Evolutionary conservation across 2,888 invertebrate genomes (phyloP), one percentile per base, ranked within the genome.

Genomic region (Cryptophagus acutangulus): DNA sequence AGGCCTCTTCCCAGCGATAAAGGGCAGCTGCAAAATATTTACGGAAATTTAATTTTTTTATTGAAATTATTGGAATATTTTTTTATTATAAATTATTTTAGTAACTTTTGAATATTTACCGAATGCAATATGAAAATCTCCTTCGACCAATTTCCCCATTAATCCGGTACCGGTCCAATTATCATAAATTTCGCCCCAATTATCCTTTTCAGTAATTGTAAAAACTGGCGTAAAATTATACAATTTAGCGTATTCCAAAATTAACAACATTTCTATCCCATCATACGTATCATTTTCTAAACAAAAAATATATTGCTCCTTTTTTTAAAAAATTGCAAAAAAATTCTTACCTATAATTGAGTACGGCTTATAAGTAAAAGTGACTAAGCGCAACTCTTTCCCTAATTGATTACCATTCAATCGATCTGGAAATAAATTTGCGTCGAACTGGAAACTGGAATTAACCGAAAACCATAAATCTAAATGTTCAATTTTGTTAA

Each of bases 161-260:
- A 81, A 69, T 13, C 81, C 82, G 43, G 74, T 71, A 6, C 81
- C 81, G 1, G 80, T 76, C 52, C 72, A 69, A 54, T 83, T 82
- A 8, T 77, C 72, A 53, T 71, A 79, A 25, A 81, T 71, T 46
- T 75, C 74, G 3, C 83, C 82, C 82, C 82, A 82, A 59, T 77
- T 72, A 9, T 74, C 63, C 20, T 66, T 70, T 36, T 79, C 76
- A 48, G 79, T 80, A 53, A 59, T 38, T 5, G 58, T 45, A 15
- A 71, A 62, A 36, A 59, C 46, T 3, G 71, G 55, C 0, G 69
- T 68, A 45, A 73, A 70, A 46, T 75, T 75, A 40, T 63, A 64
- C 31, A 61, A 61, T 25, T 63, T 62, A 13, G 74, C 65, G 65
- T 73, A 74, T 55, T 76, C 74, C 24, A 74, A 67, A 2, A 70